Evolutionary conservation across 2,113 vertebrate genomes (phyloP), one percentile per base, ranked within the genome.

Genomic region (Hystrix cristata): DNA sequence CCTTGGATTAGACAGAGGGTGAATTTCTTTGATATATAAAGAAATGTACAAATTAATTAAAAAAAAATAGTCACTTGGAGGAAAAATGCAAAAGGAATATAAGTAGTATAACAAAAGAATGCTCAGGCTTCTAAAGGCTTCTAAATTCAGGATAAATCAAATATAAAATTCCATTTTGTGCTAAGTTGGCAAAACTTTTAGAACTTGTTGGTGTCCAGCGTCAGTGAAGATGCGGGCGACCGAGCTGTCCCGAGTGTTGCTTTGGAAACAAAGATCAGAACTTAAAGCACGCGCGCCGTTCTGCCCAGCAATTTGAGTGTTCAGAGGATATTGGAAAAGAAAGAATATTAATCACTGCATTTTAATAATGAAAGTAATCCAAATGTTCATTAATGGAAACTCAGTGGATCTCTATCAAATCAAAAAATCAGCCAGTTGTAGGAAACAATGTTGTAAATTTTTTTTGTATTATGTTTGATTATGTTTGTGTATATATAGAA

Each of bases 91-190:
- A 46, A 74, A 72, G 46, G 31, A 57, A 85, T 76, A 76, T 27
- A 23, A 76, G 27, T 3, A 76, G 38, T 38, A 38, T 38, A 38
- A 67, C 34, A 23, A 80, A 92, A 60, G 43, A 53, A 74, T 38
- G 21, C 48, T 72, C 43, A 80, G 38, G 25, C 65, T 82, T 90
- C 21, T 90, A 65, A 67, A 87, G 51, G 38, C 38, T 38, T 38
- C 38, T 38, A 67, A 86, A 93, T 90, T 81, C 34, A 67, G 16
- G 29, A 53, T 82, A 94, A 91, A 65, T 62, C 34, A n/a, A 87
- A 53, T 94, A 55, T 43, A 90, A 86, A 90, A 90, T 93, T 93
- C 38, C 21, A n/a, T 83, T 95, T 95, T 95, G 64, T 29, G 69
- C 79, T 71, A 69, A 53, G 19, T 65, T 60, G 34, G 60, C n/a